Evolutionary conservation across 2,888 invertebrate species (phyloP).

Genomic region (Nudaria mundana): DNA sequence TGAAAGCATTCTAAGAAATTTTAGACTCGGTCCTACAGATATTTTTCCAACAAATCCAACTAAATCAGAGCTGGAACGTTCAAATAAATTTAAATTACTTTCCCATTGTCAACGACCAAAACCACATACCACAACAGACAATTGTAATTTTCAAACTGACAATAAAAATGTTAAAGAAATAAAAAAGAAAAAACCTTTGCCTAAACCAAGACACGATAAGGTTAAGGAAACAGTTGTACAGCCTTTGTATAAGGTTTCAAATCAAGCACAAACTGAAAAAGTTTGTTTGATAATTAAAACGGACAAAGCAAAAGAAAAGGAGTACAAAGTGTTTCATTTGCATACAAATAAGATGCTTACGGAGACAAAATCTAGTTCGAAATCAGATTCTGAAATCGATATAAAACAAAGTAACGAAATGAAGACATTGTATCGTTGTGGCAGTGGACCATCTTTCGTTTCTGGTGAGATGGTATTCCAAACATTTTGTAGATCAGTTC

Average conservation of each 20-base stretch:
- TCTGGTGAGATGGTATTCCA: conserved; percentile 44
- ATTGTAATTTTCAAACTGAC: conserved; percentile 5
- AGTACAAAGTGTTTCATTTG: conserved; percentile 47
- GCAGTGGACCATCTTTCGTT: conserved; percentile 50
- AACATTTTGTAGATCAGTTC: background rate
- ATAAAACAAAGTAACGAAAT: conserved; percentile 47
- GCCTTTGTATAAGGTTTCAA: conserved; percentile 41
- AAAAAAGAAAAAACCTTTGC: conserved; percentile 15
- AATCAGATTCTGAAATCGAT: conserved; percentile 32
- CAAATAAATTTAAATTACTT: conserved; percentile 30
- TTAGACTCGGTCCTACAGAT: conserved; percentile 3
- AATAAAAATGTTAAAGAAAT: conserved; percentile 16
- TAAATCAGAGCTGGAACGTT: conserved; percentile 19
- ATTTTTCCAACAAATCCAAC: background rate
- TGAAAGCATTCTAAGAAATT: conserved; percentile 5
- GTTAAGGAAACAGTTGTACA: conserved; percentile 38
- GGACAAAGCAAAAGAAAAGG: conserved; percentile 26
- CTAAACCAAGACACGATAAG: conserved; percentile 33
- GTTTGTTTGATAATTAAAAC: conserved; percentile 19
- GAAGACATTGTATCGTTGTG: conserved; percentile 58
- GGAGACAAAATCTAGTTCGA: conserved; percentile 36
- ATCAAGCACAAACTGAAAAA: conserved; percentile 48
- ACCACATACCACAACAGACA: conserved; percentile 29
- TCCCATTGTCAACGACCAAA: conserved; percentile 41
- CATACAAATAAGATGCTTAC: conserved; percentile 36